Conservation (phyloP, 2,113 vertebrate species). For the Alethe diademata region DNA sequence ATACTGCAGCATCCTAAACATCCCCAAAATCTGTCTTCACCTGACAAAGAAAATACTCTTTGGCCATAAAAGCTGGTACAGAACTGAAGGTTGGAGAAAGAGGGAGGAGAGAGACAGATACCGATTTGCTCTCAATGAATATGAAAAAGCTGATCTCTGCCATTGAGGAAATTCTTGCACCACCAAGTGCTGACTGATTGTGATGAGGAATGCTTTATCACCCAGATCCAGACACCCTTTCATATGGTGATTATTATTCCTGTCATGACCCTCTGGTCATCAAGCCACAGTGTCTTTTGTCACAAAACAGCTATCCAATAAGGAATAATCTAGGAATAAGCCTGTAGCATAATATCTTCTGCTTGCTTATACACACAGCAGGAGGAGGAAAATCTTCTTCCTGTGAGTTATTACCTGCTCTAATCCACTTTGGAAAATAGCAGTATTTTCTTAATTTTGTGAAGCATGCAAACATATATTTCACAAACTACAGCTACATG, state of each 20-base stretch:
- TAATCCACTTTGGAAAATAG: conserved; percentile 49
- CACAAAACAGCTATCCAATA: conserved; percentile 50
- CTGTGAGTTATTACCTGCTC: conserved; percentile 38
- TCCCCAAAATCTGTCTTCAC: not conserved
- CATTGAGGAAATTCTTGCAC: conserved; percentile 55
- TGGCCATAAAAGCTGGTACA: not conserved
- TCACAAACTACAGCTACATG: not conserved
- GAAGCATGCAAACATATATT: conserved; percentile 15
- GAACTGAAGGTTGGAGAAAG: not conserved
- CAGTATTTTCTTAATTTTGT: conserved; percentile 47
- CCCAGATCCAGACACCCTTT: conserved; percentile 48
- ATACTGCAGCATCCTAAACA: not conserved
- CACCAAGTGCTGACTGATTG: conserved; percentile 46
- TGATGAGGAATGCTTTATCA: conserved; percentile 37
- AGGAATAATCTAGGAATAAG: conserved; percentile 45
- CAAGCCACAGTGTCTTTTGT: conserved; percentile 34
- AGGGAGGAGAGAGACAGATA: not conserved
- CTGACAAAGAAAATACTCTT: conserved; percentile 23
- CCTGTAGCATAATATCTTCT: conserved; percentile 52
- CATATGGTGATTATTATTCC: conserved; percentile 60
- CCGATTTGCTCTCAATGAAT: conserved; percentile 52
- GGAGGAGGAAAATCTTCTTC: conserved; percentile 32
- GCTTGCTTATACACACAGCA: conserved; percentile 13
- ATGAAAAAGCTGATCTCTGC: conserved; percentile 53
- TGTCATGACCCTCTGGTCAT: conserved; percentile 60